Percentiles rank a stretch among this genome's conserved stretches.
These are phyloP conservation scores for Oreotrochilus melanogaster DNA, from an alignment of 2,113 vertebrate species.

Conservation along the genomic window DNA sequence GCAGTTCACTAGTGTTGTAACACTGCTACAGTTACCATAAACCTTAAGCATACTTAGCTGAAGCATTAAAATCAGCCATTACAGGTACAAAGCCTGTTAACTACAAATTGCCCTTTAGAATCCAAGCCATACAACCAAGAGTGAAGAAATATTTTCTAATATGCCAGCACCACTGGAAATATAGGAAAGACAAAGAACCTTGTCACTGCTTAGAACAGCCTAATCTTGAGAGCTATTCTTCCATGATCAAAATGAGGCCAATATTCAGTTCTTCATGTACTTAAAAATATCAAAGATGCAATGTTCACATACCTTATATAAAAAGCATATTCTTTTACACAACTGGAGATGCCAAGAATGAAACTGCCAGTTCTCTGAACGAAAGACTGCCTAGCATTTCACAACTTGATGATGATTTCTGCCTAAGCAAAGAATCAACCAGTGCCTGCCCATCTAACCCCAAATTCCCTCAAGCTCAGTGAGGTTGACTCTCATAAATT, in stretches of 20 bases:
- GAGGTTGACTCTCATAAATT: not conserved
- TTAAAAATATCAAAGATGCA: not conserved
- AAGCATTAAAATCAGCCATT: not conserved
- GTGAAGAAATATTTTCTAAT: not conserved
- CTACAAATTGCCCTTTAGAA: not conserved
- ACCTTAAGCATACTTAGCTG: not conserved
- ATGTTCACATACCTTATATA: not conserved
- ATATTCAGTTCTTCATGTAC: not conserved
- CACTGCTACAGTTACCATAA: not conserved
- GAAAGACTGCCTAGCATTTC: not conserved
- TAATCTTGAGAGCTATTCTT: not conserved
- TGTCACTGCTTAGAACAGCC: not conserved
- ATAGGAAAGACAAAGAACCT: not conserved
- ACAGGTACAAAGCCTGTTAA: not conserved
- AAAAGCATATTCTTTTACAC: not conserved
- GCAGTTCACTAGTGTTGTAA: not conserved
- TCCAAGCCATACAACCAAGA: not conserved
- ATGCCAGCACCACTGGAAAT: not conserved
- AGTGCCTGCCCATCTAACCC: not conserved
- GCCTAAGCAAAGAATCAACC: not conserved
- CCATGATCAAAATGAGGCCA: not conserved
- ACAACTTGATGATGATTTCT: not conserved
- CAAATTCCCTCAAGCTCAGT: not conserved
- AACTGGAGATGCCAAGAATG: rapidly evolving
- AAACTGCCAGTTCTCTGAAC: not conserved